Base-by-base conservation (phyloP, 2,113 vertebrate genomes). In the Ivindomyrus marchei region DNA sequence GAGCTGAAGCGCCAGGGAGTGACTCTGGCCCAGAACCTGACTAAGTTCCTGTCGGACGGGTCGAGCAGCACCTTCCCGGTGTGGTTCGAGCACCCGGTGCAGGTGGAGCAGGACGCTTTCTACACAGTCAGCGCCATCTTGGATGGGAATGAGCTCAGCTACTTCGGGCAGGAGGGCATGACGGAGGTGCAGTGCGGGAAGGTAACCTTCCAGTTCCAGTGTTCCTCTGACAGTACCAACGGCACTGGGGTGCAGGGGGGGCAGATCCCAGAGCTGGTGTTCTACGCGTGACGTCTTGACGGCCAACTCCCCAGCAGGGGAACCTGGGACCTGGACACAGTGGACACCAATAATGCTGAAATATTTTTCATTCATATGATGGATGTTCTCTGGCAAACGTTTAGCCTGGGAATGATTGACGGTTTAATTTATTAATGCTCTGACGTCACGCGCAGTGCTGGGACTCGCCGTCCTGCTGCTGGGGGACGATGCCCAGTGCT, bases 131-230 rank as follows among this genome's bases (percentile, higher is more conserved):
- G 97, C 15, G 97, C 97, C 0, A 94, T 99, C 77, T 95, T 99
- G 4, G 98, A 99, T 0, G 98, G 98, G 17, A 97, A 96, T 0
- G 97, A 99, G 93, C 97, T 99, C 88, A 99, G 98, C 92, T 99
- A 99, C 95, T 99, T 99, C 21, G 98, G 98, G 39, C 98, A 99
- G 93, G 98, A 99, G 93, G 98, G 98, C 62, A 97, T 99, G 98
- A 99, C 98, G 0, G 98, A 99, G 92, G 98, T 99, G 89, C 98
- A 99, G 93, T 98, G 96, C 0, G 98, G 97, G 24, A 98, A 97
- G 94, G 98, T 98, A 91, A 97, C 98, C 0, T 98, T 99, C 93
- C 98, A 99, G 95, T 99, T 99, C 92, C 98, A 99, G 95, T 99
- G 98, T 90, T 99, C 98, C 19, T 99, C 98, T 0, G 98, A 99